Percentiles rank a stretch among this genome's conserved stretches.
Conservation (phyloP, 2,797 vertebrate genomes). For the Micrastur ruficollis region DNA sequence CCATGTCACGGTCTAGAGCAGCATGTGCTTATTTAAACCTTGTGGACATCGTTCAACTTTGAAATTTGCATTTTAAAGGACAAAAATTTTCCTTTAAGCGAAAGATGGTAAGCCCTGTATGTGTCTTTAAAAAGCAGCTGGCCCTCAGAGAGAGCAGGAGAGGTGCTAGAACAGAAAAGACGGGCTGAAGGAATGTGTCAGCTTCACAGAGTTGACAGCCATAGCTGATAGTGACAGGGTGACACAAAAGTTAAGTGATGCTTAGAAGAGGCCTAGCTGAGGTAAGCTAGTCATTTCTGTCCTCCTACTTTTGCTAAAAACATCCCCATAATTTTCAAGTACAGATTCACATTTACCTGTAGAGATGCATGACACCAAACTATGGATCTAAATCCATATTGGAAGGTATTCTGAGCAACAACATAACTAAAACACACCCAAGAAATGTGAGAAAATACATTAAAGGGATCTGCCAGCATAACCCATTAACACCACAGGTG, state of each 20-base stretch:
- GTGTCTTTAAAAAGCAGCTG: slow-evolving; percentile 24
- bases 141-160: neutral
- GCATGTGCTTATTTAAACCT: neutral
- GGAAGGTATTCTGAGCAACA: neutral
- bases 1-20: neutral
- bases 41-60: neutral
- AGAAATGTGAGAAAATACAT: slow-evolving; percentile 18
- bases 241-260: slow-evolving; percentile 2
- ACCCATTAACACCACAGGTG: slow-evolving; percentile 32
- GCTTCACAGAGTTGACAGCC: neutral
- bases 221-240: slow-evolving; percentile 21
- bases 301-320: neutral
- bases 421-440: neutral
- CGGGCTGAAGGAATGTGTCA: slow-evolving; percentile 30
- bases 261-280: neutral
- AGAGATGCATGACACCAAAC: neutral
- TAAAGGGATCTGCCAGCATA: neutral
- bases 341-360: neutral
- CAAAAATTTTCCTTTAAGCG: neutral
- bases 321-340: neutral
- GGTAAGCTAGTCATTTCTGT: slow-evolving; percentile 5
- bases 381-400: neutral
- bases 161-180: slow-evolving; percentile 28
- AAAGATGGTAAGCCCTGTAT: neutral
- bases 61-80: neutral